Percentiles rank a stretch among this genome's conserved stretches.
These are phyloP conservation scores for Mastomys natalensis DNA, from an alignment of 2,113 vertebrate genomes.

Conservation along the genomic window DNA sequence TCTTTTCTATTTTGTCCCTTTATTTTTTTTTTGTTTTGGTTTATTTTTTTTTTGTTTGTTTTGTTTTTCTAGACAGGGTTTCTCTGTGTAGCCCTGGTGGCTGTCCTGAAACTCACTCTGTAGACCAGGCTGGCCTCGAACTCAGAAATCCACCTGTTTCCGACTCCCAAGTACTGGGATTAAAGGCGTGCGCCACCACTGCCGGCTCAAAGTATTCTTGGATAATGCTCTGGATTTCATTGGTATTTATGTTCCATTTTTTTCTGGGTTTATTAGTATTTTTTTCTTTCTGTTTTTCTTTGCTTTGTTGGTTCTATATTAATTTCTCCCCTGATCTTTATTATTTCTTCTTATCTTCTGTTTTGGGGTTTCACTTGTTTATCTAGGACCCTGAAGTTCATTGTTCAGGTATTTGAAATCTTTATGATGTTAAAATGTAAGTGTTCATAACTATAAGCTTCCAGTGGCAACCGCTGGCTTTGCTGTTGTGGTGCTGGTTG, in stretches of 20 bases:
- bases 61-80: no score
- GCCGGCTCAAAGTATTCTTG: no score
- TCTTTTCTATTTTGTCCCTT: background rate
- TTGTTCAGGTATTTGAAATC: background rate
- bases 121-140: no score
- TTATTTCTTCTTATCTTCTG: background rate
- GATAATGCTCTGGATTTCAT: background rate
- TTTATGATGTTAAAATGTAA: background rate
- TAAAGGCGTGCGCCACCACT: no score
- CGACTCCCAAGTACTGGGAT: no score
- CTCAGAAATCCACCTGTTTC: no score
- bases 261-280: background rate
- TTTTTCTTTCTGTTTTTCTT: background rate
- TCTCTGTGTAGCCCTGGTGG: no score
- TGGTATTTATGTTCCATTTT: background rate
- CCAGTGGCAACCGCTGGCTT: background rate
- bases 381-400: background rate
- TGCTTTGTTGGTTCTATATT: background rate
- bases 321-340: background rate
- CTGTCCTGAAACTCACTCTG: no score
- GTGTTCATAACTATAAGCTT: background rate
- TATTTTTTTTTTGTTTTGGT: background rate
- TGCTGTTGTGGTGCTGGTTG: no score
- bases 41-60: background rate
- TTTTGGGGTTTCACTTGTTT: background rate